Evolutionary conservation across 1,140 invertebrate species (phyloP), one percentile per base, ranked within the genome.

Genomic region (Drosophila erecta): DNA sequence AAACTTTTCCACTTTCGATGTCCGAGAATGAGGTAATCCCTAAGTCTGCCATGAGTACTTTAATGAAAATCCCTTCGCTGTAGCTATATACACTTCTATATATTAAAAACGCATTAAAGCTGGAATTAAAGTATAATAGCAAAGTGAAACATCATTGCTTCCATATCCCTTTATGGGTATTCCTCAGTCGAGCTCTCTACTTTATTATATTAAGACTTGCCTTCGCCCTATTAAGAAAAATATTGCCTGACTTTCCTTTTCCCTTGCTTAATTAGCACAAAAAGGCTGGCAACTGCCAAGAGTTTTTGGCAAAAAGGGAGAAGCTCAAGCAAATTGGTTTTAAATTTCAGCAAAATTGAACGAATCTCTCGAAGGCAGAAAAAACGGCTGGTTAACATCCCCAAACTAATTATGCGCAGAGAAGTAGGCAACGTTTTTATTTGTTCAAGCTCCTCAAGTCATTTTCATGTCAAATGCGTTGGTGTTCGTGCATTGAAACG

Each of bases 271-370:
- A 86, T 86, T 87, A 87, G 75, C 70, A 79, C 60, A 59, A 87
- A 79, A 86, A 58, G 79, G 65, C 75, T 62, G 49, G 50, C 64
- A 66, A 58, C 43, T 56, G 50, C n/a, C 67, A 57, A 57, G 44
- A 67, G 55, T 43, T 75, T 62, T 64, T 17, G 30, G 20, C 35
- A 54, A 76, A 38, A 55, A 35, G 38, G 35, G 27, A 65, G 51
- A 64, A 75, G 77, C 65, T 77, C 70, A 76, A 61, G 60, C 30
- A 86, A 87, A 86, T 76, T 74, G 81, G 79, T 76, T 81, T 86
- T 87, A 83, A 87, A 83, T 87, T 85, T 86, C 75, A 65, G 50
- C 61, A 87, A 64, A 71, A 38, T 55, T 71, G 38, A 60, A 40
- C 17, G 30, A 40, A 35, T 55, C 44, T 56, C 38, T 37, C 22